These are phyloP conservation scores for Coracopsis vasa DNA, from an alignment of 2,113 vertebrate species.

Conservation along the genomic window DNA sequence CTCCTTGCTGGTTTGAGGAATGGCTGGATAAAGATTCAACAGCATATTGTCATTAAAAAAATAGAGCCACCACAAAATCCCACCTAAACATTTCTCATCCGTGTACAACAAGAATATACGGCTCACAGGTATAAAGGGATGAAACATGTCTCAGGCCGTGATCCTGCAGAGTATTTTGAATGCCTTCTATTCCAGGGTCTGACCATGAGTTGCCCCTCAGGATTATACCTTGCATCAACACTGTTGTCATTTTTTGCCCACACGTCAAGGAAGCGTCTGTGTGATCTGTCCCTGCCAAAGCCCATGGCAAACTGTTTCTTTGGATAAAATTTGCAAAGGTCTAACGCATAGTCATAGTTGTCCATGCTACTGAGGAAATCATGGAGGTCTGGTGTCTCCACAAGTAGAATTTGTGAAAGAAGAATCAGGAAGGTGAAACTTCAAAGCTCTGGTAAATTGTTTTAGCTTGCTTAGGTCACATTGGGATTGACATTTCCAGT, in stretches of 20 bases:
- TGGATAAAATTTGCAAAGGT: not conserved
- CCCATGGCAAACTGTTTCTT: not conserved
- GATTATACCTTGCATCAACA: not conserved
- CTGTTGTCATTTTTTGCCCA: not conserved
- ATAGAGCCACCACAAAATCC: not conserved
- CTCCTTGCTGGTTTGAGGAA: not conserved
- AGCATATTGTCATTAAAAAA: not conserved
- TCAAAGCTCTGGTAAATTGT: not conserved
- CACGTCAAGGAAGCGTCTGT: not conserved
- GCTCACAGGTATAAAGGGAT: not conserved
- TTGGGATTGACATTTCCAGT: not conserved
- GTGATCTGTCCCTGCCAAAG: not conserved
- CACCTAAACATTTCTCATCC: not conserved
- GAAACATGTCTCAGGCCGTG: not conserved
- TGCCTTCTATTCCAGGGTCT: not conserved
- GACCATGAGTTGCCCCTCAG: not conserved
- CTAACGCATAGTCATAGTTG: not conserved
- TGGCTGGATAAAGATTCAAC: not conserved
- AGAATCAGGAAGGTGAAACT: not conserved
- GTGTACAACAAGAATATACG: not conserved
- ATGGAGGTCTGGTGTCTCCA: not conserved
- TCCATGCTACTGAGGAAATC: not conserved
- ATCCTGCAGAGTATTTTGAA: not conserved
- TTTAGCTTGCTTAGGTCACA: not conserved
- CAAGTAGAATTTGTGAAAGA: not conserved